Percentiles rank a stretch among this genome's conserved stretches.
Conservation (phyloP, 2,797 vertebrate species). For the Oreochromis mossambicus region DNA sequence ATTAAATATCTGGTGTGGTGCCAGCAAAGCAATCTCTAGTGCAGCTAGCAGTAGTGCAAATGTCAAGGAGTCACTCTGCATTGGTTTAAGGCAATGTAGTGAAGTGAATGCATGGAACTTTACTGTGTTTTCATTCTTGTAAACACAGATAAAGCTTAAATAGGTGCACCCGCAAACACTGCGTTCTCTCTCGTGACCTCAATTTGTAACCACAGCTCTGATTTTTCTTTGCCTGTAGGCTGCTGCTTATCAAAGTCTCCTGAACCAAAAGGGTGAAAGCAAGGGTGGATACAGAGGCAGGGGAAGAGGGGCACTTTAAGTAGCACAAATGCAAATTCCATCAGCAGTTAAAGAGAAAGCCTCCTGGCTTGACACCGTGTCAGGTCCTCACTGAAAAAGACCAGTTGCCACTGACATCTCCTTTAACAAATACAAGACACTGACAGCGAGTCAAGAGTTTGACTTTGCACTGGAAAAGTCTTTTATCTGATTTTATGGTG, state of each 20-base stretch:
- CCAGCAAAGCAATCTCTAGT: conserved; percentile 64
- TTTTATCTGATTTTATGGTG: background rate
- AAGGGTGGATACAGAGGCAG: conserved; percentile 26
- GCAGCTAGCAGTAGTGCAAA: conserved; percentile 25
- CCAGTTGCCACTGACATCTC: background rate
- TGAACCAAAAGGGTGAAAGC: conserved; percentile 3
- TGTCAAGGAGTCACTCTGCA: conserved; percentile 26
- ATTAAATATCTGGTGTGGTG: conserved; percentile 67
- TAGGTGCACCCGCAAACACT: background rate
- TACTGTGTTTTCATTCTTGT: background rate
- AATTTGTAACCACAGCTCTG: conserved; percentile 26
- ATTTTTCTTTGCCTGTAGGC: conserved; percentile 29
- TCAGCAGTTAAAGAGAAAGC: background rate
- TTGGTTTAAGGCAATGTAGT: background rate
- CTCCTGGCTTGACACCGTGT: background rate
- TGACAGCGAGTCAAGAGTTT: background rate
- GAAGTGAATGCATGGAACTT: background rate
- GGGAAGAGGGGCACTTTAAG: conserved; percentile 5
- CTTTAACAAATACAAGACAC: conserved; percentile 7
- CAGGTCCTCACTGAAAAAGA: conserved; percentile 6
- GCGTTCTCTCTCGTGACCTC: conserved; percentile 20
- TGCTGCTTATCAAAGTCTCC: conserved; percentile 26
- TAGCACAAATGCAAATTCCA: conserved; percentile 11
- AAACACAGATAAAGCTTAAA: conserved; percentile 6
- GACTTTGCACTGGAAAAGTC: background rate